Percentiles rank a stretch among this genome's conserved stretches.
Conservation (phyloP, 1,140 invertebrate species). For the Aphelinus certus region DNA sequence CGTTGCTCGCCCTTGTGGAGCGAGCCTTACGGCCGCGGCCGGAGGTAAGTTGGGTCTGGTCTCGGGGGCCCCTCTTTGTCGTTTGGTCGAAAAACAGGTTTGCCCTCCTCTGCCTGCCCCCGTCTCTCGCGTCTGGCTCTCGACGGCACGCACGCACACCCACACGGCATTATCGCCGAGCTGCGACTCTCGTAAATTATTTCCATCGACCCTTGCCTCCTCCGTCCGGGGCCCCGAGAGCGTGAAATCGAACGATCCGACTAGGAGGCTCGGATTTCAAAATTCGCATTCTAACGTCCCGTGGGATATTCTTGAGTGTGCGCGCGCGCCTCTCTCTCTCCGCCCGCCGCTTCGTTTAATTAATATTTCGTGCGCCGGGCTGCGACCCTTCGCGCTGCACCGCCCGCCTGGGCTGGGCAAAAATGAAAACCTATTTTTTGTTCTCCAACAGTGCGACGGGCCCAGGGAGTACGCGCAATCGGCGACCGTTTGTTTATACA, state of each 20-base stretch:
- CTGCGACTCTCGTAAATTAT: slow-evolving; percentile 44
- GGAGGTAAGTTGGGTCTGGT: slow-evolving; percentile 17
- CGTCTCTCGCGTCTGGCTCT: background rate
- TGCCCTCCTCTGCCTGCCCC: slow-evolving; percentile 13
- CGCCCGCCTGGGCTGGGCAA: too few relatives aligned
- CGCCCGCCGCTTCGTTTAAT: background rate
- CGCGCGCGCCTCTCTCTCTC: too few relatives aligned
- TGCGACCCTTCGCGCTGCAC: background rate
- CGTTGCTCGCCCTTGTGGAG: background rate
- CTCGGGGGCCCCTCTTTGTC: background rate
- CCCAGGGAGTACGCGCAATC: too few relatives aligned
- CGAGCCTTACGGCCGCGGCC: slow-evolving; percentile 15
- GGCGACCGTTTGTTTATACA: too few relatives aligned
- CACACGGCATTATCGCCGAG: too few relatives aligned
- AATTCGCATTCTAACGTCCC: slow-evolving; percentile 13
- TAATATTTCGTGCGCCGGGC: slow-evolving; percentile 13
- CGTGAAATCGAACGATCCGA: slow-evolving; percentile 27
- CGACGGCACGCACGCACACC: too few relatives aligned
- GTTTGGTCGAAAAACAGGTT: slow-evolving; percentile 41
- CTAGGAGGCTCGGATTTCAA: slow-evolving; percentile 1
- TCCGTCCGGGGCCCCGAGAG: slow-evolving; percentile 28
- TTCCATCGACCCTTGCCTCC: slow-evolving; percentile 38
- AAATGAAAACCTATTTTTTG: too few relatives aligned
- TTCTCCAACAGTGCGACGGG: too few relatives aligned
- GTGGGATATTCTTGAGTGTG: too few relatives aligned